Evolutionary conservation across 2,797 vertebrate species (phyloP), one percentile per base, ranked within the genome.

Genomic region (Manis pentadactyla): DNA sequence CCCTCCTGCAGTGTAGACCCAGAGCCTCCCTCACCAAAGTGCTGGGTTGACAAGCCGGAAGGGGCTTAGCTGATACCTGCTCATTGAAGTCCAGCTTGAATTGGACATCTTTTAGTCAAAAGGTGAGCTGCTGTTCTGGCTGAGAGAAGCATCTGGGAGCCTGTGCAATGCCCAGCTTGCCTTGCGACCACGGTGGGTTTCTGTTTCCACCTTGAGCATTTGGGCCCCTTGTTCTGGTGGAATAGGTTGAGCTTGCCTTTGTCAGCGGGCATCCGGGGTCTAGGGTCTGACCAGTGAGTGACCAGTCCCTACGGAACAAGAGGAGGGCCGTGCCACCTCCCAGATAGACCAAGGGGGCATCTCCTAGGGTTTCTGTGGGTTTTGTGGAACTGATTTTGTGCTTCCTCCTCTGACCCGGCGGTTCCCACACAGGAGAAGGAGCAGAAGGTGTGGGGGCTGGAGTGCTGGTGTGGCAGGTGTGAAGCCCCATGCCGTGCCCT

Each of bases 401-500:
- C 59, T 55, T 83, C 53, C 57, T 79, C 69, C 79, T 19, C 66
- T 53, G 12, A 17, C 18, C 77, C 69, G 34, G 57, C 29, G 21
- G 23, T 25, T 55, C n/a, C 25, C 66, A 39, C 9, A 1, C 1
- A 9, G 17, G 37, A 7, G 25, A 19, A 87, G 87, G 59, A 63
- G 29, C 25, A 23, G 87, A 19, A 73, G 66, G 21, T 29, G 21
- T 14, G 53, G 46, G 59, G 25, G 63, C 57, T 75, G 13, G 7
- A 7, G 19, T 10, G 17, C 84, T 23, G 3, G 3, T 42, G 37
- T 5, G 19, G 18, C 49, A 39, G 55, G 27, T 17, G 0, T 0
- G 10, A 51, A 51, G 42, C 7, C 21, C 37, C 7, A 12, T 23
- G 18, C 6, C 31, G 1, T 4, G 1, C 34, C 0, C 7, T n/a